Evolutionary conservation across 2,113 vertebrate genomes (phyloP).

Genomic region (Pandion haliaetus): DNA sequence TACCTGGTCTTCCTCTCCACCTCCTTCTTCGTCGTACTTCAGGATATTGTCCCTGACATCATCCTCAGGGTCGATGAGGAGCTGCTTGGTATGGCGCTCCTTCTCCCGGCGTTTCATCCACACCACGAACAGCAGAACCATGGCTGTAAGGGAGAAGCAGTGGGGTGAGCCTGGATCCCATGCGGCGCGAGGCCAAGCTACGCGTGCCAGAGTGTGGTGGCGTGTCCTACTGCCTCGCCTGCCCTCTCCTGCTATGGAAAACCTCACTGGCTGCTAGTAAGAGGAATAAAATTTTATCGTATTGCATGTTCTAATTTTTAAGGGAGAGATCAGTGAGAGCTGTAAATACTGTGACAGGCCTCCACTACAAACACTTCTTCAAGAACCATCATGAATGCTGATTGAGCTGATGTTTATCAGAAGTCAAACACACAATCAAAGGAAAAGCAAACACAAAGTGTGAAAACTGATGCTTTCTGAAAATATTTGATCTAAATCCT

Average conservation of each 20-base stretch:
- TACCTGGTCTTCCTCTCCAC: conserved; percentile 97
- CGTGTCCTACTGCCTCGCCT: not conserved
- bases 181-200: not conserved
- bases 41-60: conserved; percentile 96
- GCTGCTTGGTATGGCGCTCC: conserved; percentile 92
- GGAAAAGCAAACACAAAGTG: not conserved
- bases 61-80: conserved; percentile 95
- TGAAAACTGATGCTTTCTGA: not conserved
- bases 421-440: not conserved
- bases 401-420: not conserved
- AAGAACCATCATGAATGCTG: not conserved
- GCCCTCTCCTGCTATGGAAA: not conserved
- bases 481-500: not conserved
- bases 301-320: not conserved
- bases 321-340: not conserved
- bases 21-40: conserved; percentile 95
- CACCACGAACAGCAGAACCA: conserved; percentile 91
- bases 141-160: conserved; percentile 68
- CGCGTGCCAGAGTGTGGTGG: fast-evolving
- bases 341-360: not conserved
- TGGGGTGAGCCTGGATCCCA: not conserved
- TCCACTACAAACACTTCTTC: not conserved
- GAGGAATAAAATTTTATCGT: not conserved
- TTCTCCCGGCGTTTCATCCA: conserved; percentile 95
- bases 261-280: not conserved